phyloP scores from a whole-genome alignment of 2,113 vertebrate genomes.

The Bungarus multicinctus region DNA sequence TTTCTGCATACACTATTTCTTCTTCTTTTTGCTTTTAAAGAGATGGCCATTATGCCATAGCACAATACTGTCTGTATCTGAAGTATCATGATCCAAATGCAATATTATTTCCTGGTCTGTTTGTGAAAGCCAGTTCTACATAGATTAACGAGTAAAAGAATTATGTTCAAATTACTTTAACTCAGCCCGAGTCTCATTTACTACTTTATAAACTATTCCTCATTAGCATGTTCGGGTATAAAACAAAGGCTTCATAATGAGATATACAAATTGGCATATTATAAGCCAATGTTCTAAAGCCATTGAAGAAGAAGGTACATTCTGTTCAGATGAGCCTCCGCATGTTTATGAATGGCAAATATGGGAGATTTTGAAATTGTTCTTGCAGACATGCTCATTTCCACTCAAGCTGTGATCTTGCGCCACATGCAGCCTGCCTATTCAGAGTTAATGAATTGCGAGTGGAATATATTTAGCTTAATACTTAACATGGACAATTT shows the following conservation, averaged over 20 bases:
- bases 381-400: slow-evolving; percentile 24
- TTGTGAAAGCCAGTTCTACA: neutral
- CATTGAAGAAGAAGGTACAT: neutral
- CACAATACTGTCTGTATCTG: neutral
- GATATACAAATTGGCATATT: neutral
- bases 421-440: slow-evolving; percentile 15
- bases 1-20: neutral
- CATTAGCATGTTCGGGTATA: slow-evolving; percentile 4
- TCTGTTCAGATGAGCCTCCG: neutral
- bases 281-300: slow-evolving; percentile 27
- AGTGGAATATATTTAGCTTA: slow-evolving; percentile 26
- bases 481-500: slow-evolving; percentile 26
- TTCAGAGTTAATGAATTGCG: slow-evolving; percentile 19
- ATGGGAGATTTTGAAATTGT: slow-evolving; percentile 30
- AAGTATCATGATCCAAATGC: neutral
- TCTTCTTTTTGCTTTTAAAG: neutral
- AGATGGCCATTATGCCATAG: neutral
- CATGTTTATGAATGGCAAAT: slow-evolving; percentile 25
- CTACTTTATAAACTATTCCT: slow-evolving; percentile 9
- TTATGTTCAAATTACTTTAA: neutral
- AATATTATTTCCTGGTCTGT: neutral
- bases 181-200: slow-evolving; percentile 28
- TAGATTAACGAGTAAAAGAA: neutral
- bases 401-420: slow-evolving; percentile 25
- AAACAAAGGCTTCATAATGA: slow-evolving; percentile 3